phyloP scores from a whole-genome alignment of 2,888 invertebrate genomes.

The Nomada fucata region DNA sequence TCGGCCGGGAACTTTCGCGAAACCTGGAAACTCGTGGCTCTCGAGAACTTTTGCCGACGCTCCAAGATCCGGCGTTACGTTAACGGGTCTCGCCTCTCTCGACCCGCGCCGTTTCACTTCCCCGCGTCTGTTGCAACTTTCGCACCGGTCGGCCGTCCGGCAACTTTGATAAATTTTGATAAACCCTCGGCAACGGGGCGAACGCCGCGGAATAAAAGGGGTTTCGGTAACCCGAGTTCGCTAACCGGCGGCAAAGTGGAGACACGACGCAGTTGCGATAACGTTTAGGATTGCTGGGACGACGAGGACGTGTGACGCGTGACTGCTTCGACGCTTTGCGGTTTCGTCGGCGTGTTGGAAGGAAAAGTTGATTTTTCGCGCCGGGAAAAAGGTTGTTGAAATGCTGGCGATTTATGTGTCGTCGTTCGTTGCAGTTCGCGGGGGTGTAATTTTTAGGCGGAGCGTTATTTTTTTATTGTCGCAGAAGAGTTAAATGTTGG shows the following conservation, averaged over 20 bases:
- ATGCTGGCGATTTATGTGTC: too few species aligned
- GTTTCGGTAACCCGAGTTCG: background rate
- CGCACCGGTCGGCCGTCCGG: background rate
- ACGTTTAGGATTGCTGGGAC: background rate
- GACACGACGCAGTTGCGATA: background rate
- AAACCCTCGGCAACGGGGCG: background rate
- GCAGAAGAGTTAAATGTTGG: too few species aligned
- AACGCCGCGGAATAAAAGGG: conserved; percentile 21
- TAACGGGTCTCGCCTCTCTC: conserved; percentile 40
- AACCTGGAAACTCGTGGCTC: conserved; percentile 29
- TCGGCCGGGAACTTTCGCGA: conserved; percentile 15
- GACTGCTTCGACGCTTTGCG: too few species aligned
- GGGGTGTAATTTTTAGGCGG: too few species aligned
- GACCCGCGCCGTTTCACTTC: conserved; percentile 18
- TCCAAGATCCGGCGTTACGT: conserved; percentile 38
- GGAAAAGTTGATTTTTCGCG: too few species aligned
- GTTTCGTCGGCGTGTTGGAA: too few species aligned
- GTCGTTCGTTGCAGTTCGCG: too few species aligned
- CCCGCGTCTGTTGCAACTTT: conserved; percentile 31
- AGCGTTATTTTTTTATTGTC: too few species aligned
- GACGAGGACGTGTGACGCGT: too few species aligned
- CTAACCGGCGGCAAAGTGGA: background rate
- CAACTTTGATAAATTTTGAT: conserved; percentile 46
- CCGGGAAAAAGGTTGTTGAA: too few species aligned
- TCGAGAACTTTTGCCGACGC: conserved; percentile 35